Conservation (phyloP, 2,113 vertebrate genomes). For the Ameiurus melas region DNA sequence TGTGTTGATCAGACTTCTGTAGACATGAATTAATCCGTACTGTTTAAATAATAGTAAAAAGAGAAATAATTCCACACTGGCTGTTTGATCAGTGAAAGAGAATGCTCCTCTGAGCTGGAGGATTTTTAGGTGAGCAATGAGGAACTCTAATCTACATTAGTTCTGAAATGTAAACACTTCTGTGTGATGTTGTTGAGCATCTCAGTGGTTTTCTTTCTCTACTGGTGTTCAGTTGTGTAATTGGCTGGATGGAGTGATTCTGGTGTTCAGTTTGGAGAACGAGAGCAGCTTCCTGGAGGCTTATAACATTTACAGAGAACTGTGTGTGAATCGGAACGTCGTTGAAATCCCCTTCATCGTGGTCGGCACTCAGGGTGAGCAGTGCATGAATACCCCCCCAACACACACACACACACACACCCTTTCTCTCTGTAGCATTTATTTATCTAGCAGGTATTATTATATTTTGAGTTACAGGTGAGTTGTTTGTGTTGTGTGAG, state of each 20-base stretch:
- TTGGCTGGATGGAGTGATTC: conserved; percentile 92
- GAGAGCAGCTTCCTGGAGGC: conserved; percentile 92
- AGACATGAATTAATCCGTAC: background rate
- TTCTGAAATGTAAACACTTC: background rate
- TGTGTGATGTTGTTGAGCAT: background rate
- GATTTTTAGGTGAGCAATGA: background rate
- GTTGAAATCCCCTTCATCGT: conserved; percentile 85
- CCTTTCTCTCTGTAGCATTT: background rate
- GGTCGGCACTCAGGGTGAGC: conserved; percentile 91
- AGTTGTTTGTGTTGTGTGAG: background rate
- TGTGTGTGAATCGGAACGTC: conserved; percentile 73
- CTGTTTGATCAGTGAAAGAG: background rate
- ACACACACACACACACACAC: background rate
- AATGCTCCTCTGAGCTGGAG: background rate
- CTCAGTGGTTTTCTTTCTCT: background rate
- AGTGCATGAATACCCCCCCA: background rate
- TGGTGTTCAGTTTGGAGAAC: conserved; percentile 96
- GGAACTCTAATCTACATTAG: background rate
- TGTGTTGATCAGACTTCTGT: background rate
- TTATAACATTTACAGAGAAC: conserved; percentile 78
- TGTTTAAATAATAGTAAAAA: background rate
- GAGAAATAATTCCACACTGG: background rate
- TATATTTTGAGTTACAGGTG: background rate
- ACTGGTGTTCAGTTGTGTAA: conserved; percentile 79
- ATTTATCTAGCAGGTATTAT: too few relatives aligned